Conservation (phyloP, 2,797 vertebrate species). For the Gymnoscopelus microlampas region DNA sequence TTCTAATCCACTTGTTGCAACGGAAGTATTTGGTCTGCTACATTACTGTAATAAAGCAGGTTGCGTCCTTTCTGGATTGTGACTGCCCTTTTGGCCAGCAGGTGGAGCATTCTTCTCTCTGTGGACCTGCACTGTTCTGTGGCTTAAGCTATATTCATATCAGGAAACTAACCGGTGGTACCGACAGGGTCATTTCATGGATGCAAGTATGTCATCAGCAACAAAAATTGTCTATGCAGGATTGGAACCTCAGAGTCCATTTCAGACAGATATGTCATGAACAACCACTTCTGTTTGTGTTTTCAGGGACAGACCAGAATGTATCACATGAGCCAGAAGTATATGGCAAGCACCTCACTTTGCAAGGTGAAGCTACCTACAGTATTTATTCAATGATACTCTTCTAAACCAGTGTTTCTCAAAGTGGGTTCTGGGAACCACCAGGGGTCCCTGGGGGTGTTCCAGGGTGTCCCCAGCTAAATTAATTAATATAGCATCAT, state of each 20-base stretch:
- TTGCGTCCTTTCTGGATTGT: neutral
- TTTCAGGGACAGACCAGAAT: conserved; percentile 24
- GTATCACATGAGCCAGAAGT: neutral
- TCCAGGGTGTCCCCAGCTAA: too few relatives aligned
- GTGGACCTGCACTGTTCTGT: conserved; percentile 41
- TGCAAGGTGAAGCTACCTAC: conserved; percentile 42
- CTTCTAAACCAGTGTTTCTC: too few relatives aligned
- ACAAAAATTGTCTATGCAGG: neutral
- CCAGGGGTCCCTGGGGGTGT: too few relatives aligned
- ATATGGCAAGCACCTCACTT: conserved; percentile 22
- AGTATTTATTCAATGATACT: neutral
- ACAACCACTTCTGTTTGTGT: neutral
- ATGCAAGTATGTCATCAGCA: conserved; percentile 34
- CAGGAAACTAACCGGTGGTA: conserved; percentile 58
- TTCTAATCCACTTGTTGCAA: neutral
- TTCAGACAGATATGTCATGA: neutral
- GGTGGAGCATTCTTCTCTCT: conserved; percentile 62
- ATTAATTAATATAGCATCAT: too few relatives aligned
- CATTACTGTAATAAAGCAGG: neutral
- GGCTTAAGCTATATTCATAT: conserved; percentile 64
- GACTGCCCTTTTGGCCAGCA: conserved; percentile 32
- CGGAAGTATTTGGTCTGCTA: neutral
- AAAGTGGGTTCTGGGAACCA: too few relatives aligned
- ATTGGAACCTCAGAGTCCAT: neutral
- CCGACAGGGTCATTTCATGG: conserved; percentile 29